Conservation (phyloP, 2,888 invertebrate species). For the Mythimna albipuncta region DNA sequence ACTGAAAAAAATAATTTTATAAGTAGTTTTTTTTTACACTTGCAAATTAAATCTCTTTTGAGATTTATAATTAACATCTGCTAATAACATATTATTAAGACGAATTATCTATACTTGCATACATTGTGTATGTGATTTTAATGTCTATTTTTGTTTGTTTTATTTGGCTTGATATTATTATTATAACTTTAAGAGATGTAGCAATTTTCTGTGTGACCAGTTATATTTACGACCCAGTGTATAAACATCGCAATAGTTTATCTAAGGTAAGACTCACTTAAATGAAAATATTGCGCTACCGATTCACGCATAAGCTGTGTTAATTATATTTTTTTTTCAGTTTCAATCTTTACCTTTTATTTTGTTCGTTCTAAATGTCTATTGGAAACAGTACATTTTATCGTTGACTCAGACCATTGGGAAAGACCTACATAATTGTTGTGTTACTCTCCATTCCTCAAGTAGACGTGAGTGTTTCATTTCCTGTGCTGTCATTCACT, state of each 20-base stretch:
- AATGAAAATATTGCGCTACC: conserved; percentile 30
- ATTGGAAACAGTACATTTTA: neutral
- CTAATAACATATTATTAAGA: no score
- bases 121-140: no score
- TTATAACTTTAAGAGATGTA: no score
- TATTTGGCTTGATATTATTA: no score
- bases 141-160: no score
- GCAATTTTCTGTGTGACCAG: no score
- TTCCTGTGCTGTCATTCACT: conserved; percentile 32
- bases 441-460: conserved; percentile 4
- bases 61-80: no score
- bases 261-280: conserved; percentile 26
- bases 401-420: neutral
- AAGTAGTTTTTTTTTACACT: no score
- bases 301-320: conserved; percentile 16
- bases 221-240: no score
- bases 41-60: no score
- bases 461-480: conserved; percentile 9
- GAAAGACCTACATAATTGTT: neutral
- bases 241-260: conserved; percentile 23
- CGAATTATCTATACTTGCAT: no score
- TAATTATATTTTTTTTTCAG: conserved; percentile 26
- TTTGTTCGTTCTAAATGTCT: neutral
- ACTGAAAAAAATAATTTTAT: no score
- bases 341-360: conserved; percentile 15